Evolutionary conservation across 1,140 invertebrate genomes (phyloP).

Genomic region (Drosophila busckii): DNA sequence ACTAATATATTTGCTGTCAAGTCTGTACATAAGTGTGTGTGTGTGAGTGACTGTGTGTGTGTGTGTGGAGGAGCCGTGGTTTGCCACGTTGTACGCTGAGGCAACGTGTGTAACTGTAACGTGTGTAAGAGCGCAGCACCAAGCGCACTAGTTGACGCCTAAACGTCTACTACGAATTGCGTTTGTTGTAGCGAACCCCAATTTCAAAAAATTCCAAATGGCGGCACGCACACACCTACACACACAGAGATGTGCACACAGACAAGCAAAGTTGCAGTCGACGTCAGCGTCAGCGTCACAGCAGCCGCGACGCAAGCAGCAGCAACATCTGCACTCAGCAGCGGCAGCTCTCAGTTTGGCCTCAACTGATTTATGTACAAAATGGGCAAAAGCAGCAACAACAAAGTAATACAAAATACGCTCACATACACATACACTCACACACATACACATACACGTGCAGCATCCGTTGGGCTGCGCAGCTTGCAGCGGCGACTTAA

Average conservation of each 20-base stretch:
- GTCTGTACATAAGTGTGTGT: not conserved
- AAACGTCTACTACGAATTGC: slow-evolving; percentile 80
- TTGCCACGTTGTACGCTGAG: slow-evolving; percentile 46
- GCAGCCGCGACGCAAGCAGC: slow-evolving; percentile 21
- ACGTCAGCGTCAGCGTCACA: slow-evolving; percentile 12
- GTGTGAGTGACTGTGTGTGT: not conserved
- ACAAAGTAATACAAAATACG: slow-evolving; percentile 56
- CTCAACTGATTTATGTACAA: slow-evolving; percentile 68
- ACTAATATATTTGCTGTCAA: slow-evolving; percentile 9
- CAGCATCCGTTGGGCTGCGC: slow-evolving; percentile 33
- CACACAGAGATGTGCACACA: slow-evolving; percentile 8
- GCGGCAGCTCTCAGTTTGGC: slow-evolving; percentile 46
- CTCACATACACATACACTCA: slow-evolving; percentile 30
- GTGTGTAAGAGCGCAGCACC: slow-evolving; percentile 78
- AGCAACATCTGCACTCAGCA: slow-evolving; percentile 13
- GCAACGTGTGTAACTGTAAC: slow-evolving; percentile 45
- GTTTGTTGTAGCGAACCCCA: slow-evolving; percentile 79
- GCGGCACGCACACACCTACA: slow-evolving; percentile 60
- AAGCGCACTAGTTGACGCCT: slow-evolving; percentile 80
- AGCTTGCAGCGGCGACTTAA: slow-evolving; percentile 58
- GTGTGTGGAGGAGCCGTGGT: slow-evolving; percentile 12
- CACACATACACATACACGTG: slow-evolving; percentile 1
- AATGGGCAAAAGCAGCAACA: slow-evolving; percentile 68
- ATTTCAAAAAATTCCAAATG: slow-evolving; percentile 79
- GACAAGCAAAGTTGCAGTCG: slow-evolving; percentile 8